Conservation (phyloP, 2,888 invertebrate species). For the Ormyrus labotus region DNA sequence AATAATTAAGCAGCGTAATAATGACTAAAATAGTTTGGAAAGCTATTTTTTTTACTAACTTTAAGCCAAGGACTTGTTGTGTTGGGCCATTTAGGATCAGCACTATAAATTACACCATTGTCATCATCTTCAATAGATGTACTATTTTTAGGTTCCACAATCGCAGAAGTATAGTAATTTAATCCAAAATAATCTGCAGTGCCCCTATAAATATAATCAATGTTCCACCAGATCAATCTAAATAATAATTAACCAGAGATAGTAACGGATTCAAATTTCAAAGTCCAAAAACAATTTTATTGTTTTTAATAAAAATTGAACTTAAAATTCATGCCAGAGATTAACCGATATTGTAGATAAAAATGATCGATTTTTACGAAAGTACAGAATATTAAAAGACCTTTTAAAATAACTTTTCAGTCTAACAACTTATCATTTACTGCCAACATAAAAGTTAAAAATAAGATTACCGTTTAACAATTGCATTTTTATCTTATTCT, state of each 20-base stretch:
- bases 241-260: no score
- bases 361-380: not conserved
- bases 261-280: no score
- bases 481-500: not conserved
- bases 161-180: constrained; percentile 66
- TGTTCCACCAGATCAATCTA: no score
- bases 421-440: no score
- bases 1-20: not conserved
- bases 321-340: not conserved
- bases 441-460: not conserved
- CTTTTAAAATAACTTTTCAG: no score
- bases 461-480: not conserved
- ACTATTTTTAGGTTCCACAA: constrained; percentile 54
- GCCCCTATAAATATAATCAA: constrained; percentile 57
- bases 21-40: not conserved
- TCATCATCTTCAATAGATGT: constrained; percentile 8
- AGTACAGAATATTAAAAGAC: no score
- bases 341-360: not conserved
- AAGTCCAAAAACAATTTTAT: not conserved
- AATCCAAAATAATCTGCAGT: constrained; percentile 67
- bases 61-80: constrained; percentile 38
- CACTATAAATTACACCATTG: constrained; percentile 6
- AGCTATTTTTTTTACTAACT: not conserved
- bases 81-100: constrained; percentile 20
- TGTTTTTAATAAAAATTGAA: not conserved